These are phyloP conservation scores for Dromaius novaehollandiae DNA, from an alignment of 2,113 vertebrate genomes.

Conservation along the genomic window DNA sequence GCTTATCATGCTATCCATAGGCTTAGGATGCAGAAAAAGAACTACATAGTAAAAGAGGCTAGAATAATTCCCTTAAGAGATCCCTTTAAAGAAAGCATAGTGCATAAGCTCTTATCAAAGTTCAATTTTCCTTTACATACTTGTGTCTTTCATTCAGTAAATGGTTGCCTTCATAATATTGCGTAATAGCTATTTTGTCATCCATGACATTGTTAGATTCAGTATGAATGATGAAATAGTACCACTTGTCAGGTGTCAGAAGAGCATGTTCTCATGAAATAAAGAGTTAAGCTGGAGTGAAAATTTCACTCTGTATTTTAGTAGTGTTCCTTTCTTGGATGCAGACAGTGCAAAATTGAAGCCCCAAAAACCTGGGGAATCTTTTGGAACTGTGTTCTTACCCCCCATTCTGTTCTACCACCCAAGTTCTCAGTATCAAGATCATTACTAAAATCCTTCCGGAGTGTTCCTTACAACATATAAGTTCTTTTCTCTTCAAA, in stretches of 20 bases:
- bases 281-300: background rate
- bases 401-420: background rate
- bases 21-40: slow-evolving; percentile 52
- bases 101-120: slow-evolving; percentile 50
- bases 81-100: slow-evolving; percentile 60
- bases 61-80: slow-evolving; percentile 71
- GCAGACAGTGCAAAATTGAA: slow-evolving; percentile 16
- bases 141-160: background rate
- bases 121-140: background rate
- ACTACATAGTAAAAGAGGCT: slow-evolving; percentile 57
- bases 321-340: background rate
- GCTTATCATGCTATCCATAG: slow-evolving; percentile 48
- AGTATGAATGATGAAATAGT: background rate
- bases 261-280: background rate
- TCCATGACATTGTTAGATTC: background rate
- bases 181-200: background rate
- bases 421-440: background rate
- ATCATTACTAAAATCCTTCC: background rate
- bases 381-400: background rate
- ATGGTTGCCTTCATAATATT: slow-evolving; percentile 14
- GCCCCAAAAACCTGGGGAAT: background rate
- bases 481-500: background rate
- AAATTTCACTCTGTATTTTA: background rate
- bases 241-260: background rate
- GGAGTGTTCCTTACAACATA: background rate